Percentiles rank a stretch among this genome's conserved stretches.
Evolutionary conservation across 2,888 invertebrate species (phyloP).

Genomic region (Yponomeuta evonymella): DNA sequence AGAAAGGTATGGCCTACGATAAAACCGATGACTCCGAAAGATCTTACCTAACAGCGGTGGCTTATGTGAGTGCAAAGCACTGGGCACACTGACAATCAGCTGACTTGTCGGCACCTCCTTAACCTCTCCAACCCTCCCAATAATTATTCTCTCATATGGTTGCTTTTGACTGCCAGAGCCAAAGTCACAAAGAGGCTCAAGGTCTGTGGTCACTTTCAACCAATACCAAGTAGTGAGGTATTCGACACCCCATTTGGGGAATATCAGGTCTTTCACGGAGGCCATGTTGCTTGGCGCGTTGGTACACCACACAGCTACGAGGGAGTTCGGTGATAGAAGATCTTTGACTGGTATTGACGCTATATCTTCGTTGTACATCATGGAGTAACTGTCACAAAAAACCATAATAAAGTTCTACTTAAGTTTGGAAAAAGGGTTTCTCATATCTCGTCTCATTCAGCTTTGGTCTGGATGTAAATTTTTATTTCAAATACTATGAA

Average conservation of each 20-base stretch:
- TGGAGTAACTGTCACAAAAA: slow-evolving; percentile 78
- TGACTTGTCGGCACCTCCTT: slow-evolving; percentile 61
- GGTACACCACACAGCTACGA: slow-evolving; percentile 95
- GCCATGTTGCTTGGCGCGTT: slow-evolving; percentile 84
- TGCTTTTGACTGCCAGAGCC: slow-evolving; percentile 83
- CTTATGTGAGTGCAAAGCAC: slow-evolving; percentile 96
- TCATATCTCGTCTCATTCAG: no score
- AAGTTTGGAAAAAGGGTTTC: no score
- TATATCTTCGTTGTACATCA: slow-evolving; percentile 87
- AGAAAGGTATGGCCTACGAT: no score
- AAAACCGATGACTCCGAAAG: no score
- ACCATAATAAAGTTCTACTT: background rate
- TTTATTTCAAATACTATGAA: no score
- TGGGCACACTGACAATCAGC: slow-evolving; percentile 89
- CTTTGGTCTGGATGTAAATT: no score
- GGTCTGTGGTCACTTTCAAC: slow-evolving; percentile 87
- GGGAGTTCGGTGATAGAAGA: slow-evolving; percentile 77
- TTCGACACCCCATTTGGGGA: slow-evolving; percentile 86
- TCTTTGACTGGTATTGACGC: slow-evolving; percentile 81
- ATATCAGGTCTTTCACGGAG: slow-evolving; percentile 81
- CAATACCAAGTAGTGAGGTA: slow-evolving; percentile 88
- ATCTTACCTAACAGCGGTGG: slow-evolving; percentile 85
- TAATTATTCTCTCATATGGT: slow-evolving; percentile 88
- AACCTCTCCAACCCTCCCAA: slow-evolving; percentile 53
- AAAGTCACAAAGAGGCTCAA: slow-evolving; percentile 82